Percentiles rank a stretch among this genome's conserved stretches.
These are phyloP conservation scores for Oreonectes daqikongensis DNA, from an alignment of 2,797 vertebrate genomes.

Conservation along the genomic window DNA sequence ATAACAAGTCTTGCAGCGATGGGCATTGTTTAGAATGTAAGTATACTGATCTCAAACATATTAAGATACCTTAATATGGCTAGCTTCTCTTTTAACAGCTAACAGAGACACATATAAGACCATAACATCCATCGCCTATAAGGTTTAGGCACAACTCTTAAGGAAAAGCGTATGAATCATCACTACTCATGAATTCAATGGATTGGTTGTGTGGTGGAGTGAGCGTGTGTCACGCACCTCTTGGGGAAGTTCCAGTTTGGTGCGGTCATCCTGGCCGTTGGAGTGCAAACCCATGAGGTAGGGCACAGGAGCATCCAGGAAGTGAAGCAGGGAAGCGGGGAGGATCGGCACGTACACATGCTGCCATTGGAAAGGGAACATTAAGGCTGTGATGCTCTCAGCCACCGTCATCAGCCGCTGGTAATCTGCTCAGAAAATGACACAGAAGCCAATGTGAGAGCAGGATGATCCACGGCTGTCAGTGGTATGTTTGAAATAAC, in stretches of 20 bases:
- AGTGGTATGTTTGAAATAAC: neutral
- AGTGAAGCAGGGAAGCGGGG: slow-evolving; percentile 97
- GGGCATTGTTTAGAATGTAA: neutral
- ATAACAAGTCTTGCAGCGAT: neutral
- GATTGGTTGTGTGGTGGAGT: neutral
- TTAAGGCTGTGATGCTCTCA: slow-evolving; percentile 96
- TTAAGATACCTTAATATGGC: no score
- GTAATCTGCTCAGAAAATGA: slow-evolving; percentile 82
- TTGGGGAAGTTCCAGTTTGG: slow-evolving; percentile 95
- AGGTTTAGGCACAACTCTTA: neutral
- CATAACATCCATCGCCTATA: neutral
- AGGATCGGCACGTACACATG: slow-evolving; percentile 98
- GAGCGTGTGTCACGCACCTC: slow-evolving; percentile 79
- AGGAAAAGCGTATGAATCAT: slow-evolving; percentile 10
- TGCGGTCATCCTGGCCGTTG: slow-evolving; percentile 94
- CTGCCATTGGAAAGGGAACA: slow-evolving; percentile 99
- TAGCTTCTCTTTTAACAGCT: neutral
- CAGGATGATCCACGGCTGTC: neutral
- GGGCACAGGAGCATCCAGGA: slow-evolving; percentile 96
- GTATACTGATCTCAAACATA: neutral
- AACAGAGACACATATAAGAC: neutral
- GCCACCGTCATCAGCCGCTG: slow-evolving; percentile 99
- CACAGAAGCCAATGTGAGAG: neutral
- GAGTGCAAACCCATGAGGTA: slow-evolving; percentile 99
- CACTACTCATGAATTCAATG: neutral